Conservation (phyloP, 2,888 invertebrate genomes). For the Meteorus cinctellus region DNA sequence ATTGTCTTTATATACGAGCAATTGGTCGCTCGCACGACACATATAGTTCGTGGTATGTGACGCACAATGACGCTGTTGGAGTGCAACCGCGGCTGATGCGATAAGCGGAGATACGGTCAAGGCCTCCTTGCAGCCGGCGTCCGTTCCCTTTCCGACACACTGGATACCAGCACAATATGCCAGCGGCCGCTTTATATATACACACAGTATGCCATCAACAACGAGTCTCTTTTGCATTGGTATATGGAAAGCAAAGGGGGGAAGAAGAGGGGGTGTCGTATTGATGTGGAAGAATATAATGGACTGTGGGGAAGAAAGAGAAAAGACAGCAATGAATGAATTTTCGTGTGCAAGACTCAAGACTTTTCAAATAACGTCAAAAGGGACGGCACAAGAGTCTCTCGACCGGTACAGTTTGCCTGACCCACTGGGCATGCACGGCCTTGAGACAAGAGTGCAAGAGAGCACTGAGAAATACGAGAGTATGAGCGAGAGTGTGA, state of each 20-base stretch:
- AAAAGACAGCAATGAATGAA: neutral
- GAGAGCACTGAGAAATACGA: slow-evolving; percentile 21
- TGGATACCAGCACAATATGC: slow-evolving; percentile 56
- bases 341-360: neutral
- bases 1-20: slow-evolving; percentile 12
- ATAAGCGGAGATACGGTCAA: slow-evolving; percentile 73
- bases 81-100: slow-evolving; percentile 67
- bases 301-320: neutral
- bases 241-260: neutral
- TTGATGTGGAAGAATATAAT: neutral
- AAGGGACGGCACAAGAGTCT: slow-evolving; percentile 31
- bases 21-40: slow-evolving; percentile 49
- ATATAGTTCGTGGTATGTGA: slow-evolving; percentile 53
- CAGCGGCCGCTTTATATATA: slow-evolving; percentile 43
- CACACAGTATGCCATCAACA: slow-evolving; percentile 35
- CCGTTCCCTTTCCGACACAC: slow-evolving; percentile 71
- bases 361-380: slow-evolving; percentile 4
- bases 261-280: neutral
- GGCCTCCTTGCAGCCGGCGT: slow-evolving; percentile 71
- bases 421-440: slow-evolving; percentile 65
- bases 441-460: slow-evolving; percentile 52
- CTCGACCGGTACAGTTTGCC: slow-evolving; percentile 51
- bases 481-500: slow-evolving; percentile 18
- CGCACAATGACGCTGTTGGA: slow-evolving; percentile 58
- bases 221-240: slow-evolving; percentile 2